A percentile compares a stretch with the other conserved stretches of the same genome.
Conservation (phyloP, 2,888 invertebrate species). For the Ptychoptera albimana region DNA sequence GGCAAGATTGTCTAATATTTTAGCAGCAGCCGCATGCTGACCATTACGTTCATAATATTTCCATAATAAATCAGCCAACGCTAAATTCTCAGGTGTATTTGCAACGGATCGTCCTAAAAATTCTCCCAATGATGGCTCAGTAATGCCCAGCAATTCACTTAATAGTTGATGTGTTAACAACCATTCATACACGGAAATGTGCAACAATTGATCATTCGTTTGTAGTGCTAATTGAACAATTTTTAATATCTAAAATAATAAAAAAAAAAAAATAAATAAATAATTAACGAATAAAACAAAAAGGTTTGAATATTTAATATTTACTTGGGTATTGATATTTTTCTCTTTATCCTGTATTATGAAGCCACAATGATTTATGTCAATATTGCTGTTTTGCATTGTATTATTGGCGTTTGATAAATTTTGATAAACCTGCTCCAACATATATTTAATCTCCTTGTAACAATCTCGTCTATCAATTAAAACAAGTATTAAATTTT, state of each 20-base stretch:
- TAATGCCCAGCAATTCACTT: conserved; percentile 43
- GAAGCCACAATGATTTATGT: no score
- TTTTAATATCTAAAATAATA: conserved; percentile 30
- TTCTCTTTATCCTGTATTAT: conserved; percentile 14
- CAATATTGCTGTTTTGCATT: no score
- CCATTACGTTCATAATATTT: conserved; percentile 87
- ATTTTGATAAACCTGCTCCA: conserved; percentile 38
- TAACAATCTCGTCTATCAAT: conserved; percentile 74
- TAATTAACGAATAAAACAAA: no score
- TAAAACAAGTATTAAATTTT: conserved; percentile 8
- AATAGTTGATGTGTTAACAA: conserved; percentile 62
- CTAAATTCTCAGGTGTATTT: conserved; percentile 39
- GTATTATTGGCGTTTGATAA: conserved; percentile 14
- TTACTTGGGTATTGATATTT: conserved; percentile 23
- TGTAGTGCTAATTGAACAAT: conserved; percentile 51
- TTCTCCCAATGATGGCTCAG: conserved; percentile 31
- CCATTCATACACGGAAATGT: conserved; percentile 88
- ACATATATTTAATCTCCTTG: conserved; percentile 64
- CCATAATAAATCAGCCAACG: conserved; percentile 75
- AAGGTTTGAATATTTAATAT: no score
- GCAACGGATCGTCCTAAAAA: conserved; percentile 28
- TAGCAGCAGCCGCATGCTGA: conserved; percentile 84
- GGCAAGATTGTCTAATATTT: conserved; percentile 76
- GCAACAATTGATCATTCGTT: conserved; percentile 71
- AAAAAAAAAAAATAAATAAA: no score